phyloP scores from a whole-genome alignment of 2,113 vertebrate species.

The Mesembrinibis cayennensis region DNA sequence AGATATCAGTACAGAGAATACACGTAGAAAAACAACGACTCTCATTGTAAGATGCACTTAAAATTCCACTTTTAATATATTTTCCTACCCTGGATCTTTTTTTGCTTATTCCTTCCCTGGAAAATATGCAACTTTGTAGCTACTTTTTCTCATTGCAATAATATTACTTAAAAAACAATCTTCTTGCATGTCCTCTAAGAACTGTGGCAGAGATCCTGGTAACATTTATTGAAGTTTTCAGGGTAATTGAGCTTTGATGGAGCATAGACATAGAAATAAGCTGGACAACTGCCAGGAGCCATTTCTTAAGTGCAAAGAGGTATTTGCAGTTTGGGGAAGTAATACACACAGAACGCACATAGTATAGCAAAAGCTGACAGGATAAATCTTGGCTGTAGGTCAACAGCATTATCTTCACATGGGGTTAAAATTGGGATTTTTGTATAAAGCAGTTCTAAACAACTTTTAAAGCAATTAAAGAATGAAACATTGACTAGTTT shows the following conservation, averaged over 20 bases:
- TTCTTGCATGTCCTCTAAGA: conserved; percentile 16
- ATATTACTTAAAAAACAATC: neutral
- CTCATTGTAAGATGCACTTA: neutral
- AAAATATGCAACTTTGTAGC: neutral
- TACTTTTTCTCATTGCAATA: neutral
- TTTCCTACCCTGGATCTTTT: neutral
- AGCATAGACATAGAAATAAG: conserved; percentile 42
- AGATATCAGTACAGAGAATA: neutral
- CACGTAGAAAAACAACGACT: neutral
- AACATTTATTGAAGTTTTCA: conserved; percentile 35
- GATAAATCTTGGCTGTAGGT: neutral
- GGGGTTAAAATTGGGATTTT: neutral
- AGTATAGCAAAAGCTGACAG: neutral
- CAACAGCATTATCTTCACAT: neutral
- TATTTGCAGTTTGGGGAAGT: conserved; percentile 11
- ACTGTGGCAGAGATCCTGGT: neutral
- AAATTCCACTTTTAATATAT: neutral
- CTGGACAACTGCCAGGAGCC: conserved; percentile 7
- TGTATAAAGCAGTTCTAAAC: neutral
- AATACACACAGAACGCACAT: neutral
- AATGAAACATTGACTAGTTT: neutral
- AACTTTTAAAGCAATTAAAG: neutral
- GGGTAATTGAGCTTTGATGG: conserved; percentile 52
- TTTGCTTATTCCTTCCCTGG: neutral
- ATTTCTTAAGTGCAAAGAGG: conserved; percentile 19